Evolutionary conservation across 37 sponge, comb jelly and placozoan species (phyloP), one percentile per base, ranked within the genome.

Genomic region (Beroe forskalii): DNA sequence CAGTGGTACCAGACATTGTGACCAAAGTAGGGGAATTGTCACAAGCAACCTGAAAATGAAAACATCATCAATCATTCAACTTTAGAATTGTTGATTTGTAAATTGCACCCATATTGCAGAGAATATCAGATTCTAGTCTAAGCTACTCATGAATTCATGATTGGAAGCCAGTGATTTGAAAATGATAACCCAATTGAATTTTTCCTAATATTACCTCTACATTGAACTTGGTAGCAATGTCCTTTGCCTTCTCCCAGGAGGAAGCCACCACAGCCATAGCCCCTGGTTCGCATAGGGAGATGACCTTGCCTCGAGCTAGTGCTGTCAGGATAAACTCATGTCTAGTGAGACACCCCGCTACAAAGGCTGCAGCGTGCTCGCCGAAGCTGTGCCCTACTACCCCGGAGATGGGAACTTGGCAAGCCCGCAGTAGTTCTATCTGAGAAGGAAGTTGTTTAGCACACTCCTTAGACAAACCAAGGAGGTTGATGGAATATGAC

Each of bases 341-440:
- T 37, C 76, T 17, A 6, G 38, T 72, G 6, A 72, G 40, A 36
- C 76, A 72, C 40, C 76, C 76, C 6, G 76, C 76, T 72, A 37
- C 76, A 37, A 72, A 72, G 30, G 76, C 76, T 38, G 76, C 76
- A 37, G 76, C 76, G 40, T 72, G 76, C 40, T 72, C 76, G 8
- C 76, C 76, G 40, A 72, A 72, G 30, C 76, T 72, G 76, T 72
- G 76, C 3, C 76, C 76, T 12, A 72, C 1, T 6, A 72, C 76
- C 8, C 76, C 76, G 8, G 76, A 32, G 3, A 72, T 36, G 37
- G 76, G 38, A 12, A 72, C 27, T 72, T 36, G 8, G 9, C 1
- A 14, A 6, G 37, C 40, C 40, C 76, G 38, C 14, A 72, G 22
- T 36, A 72, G 38, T 38, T 72, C 76, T 35, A 72, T 72, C 76